A percentile compares a stretch with the other conserved stretches of the same genome.
These are phyloP conservation scores for Ophiodon elongatus DNA, from an alignment of 2,113 vertebrate species.

Conservation along the genomic window DNA sequence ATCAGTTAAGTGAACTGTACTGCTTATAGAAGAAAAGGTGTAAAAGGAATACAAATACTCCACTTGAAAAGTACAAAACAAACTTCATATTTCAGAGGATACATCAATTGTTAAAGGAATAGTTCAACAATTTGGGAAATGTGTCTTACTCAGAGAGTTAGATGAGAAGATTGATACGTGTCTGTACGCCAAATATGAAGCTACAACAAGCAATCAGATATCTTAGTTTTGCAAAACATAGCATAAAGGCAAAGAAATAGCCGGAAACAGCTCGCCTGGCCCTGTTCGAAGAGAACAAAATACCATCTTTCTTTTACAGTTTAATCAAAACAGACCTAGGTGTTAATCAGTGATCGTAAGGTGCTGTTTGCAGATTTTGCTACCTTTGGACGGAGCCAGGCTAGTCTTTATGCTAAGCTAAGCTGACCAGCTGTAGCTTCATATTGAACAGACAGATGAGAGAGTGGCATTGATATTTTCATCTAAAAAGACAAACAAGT, in stretches of 20 bases:
- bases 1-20: background rate
- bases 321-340: background rate
- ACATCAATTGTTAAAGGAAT: background rate
- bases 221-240: background rate
- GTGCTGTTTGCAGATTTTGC: background rate
- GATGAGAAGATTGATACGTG: background rate
- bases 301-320: background rate
- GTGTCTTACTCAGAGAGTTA: background rate
- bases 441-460: background rate
- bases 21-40: background rate
- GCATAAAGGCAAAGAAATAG: background rate
- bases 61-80: background rate
- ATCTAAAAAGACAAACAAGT: background rate
- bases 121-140: background rate
- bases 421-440: background rate
- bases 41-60: background rate
- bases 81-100: background rate
- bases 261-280: background rate
- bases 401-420: background rate
- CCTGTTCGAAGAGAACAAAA: no score
- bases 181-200: background rate
- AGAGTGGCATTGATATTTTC: background rate
- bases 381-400: background rate
- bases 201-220: background rate
- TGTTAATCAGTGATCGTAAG: background rate